Evolutionary conservation across 2,797 vertebrate species (phyloP).

Genomic region (Sylvilagus floridanus): DNA sequence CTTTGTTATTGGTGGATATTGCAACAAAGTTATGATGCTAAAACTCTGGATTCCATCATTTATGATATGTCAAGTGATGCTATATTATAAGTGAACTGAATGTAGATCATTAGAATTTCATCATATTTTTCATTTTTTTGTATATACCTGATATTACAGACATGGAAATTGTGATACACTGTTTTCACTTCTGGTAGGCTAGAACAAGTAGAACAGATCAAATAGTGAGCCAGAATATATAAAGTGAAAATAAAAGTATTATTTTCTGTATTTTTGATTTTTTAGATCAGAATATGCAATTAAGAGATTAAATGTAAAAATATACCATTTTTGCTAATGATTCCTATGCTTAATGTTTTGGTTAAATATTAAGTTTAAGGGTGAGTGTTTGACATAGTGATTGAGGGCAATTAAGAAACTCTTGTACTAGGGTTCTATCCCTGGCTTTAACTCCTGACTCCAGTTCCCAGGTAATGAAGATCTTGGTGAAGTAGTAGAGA

Average conservation of each 20-base stretch:
- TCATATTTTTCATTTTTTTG: neutral
- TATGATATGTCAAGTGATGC: neutral
- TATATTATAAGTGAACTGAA: neutral
- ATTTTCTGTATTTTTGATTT: neutral
- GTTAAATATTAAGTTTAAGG: conserved; percentile 43
- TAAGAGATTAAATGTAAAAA: neutral
- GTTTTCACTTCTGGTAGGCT: neutral
- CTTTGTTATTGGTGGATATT: neutral
- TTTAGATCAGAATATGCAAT: neutral
- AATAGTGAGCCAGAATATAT: neutral
- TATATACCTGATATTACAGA: neutral
- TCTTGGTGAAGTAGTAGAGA: too few species aligned
- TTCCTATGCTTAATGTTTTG: neutral
- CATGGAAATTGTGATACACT: neutral
- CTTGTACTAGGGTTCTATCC: too few species aligned
- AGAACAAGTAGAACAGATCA: neutral
- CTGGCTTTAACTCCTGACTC: too few species aligned
- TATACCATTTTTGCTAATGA: neutral
- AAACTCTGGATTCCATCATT: neutral
- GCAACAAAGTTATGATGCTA: neutral
- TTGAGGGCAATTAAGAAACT: too few species aligned
- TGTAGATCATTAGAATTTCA: neutral
- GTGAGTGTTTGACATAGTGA: too few species aligned
- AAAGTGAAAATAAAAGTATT: neutral
- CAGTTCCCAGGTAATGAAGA: too few species aligned